Conservation (phyloP, 2,888 invertebrate genomes). For the Antheraea assamensis region DNA sequence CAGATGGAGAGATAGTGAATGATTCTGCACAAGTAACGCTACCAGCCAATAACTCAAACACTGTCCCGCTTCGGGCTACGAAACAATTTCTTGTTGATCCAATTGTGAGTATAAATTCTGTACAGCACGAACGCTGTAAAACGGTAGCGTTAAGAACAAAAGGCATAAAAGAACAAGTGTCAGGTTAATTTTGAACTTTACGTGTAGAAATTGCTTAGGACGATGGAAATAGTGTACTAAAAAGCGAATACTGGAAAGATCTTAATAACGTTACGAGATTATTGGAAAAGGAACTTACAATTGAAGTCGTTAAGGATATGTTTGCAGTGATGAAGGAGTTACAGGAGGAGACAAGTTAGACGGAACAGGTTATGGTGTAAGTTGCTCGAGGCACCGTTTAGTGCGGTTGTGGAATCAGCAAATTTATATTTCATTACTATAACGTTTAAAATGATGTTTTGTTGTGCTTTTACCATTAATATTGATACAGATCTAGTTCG, state of each 20-base stretch:
- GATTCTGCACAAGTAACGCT: conserved; percentile 63
- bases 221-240: conserved; percentile 46
- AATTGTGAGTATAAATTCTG: conserved; percentile 65
- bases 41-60: conserved; percentile 61
- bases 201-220: conserved; percentile 41
- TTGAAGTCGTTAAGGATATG: conserved; percentile 36
- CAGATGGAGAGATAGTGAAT: conserved; percentile 71
- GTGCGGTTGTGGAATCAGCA: conserved; percentile 45
- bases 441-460: conserved; percentile 51
- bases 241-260: conserved; percentile 39
- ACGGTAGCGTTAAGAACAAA: conserved; percentile 55
- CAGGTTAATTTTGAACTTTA: conserved; percentile 50
- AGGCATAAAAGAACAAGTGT: conserved; percentile 34
- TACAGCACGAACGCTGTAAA: conserved; percentile 42
- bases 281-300: conserved; percentile 33
- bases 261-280: conserved; percentile 25
- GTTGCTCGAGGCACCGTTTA: conserved; percentile 57
- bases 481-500: conserved; percentile 31
- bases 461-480: conserved; percentile 51
- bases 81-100: conserved; percentile 62
- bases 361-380: conserved; percentile 46
- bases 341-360: conserved; percentile 46
- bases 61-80: conserved; percentile 58
- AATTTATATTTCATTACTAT: conserved; percentile 59
- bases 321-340: conserved; percentile 27